These are phyloP conservation scores for Catagonus wagneri DNA, from an alignment of 2,113 vertebrate genomes.

Conservation along the genomic window DNA sequence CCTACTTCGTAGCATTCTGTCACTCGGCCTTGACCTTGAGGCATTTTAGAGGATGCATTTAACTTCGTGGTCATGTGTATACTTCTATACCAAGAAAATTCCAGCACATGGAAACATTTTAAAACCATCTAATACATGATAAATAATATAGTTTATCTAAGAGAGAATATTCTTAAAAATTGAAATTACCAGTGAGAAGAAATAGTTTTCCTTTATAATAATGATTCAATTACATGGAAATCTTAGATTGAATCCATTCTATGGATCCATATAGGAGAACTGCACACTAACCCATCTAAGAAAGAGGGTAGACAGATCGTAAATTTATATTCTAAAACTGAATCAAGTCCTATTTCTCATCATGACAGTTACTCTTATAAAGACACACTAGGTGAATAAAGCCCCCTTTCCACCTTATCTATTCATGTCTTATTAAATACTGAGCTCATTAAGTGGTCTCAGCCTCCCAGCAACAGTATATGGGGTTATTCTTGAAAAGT, in stretches of 20 bases:
- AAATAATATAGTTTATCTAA: slow-evolving; percentile 13
- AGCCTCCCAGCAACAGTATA: not conserved
- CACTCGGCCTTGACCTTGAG: not conserved
- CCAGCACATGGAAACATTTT: not conserved
- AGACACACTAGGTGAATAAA: slow-evolving; percentile 56
- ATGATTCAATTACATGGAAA: slow-evolving; percentile 29
- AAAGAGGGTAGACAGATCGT: not conserved
- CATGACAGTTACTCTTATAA: slow-evolving; percentile 10
- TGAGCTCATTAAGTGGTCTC: slow-evolving; percentile 31
- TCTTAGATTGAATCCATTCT: slow-evolving; percentile 30
- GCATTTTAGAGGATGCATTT: not conserved
- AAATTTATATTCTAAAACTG: slow-evolving; percentile 16
- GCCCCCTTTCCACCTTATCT: not conserved
- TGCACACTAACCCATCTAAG: not conserved
- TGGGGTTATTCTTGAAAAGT: slow-evolving; percentile 33
- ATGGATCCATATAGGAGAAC: not conserved
- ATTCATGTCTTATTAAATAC: slow-evolving; percentile 40
- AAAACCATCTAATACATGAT: slow-evolving; percentile 54
- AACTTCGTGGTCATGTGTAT: slow-evolving; percentile 6
- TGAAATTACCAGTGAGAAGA: slow-evolving; percentile 28
- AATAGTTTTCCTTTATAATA: slow-evolving; percentile 28
- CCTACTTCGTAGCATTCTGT: not conserved
- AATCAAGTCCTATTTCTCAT: slow-evolving; percentile 27
- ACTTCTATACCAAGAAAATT: not conserved
- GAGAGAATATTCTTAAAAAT: slow-evolving; percentile 25